Conservation (phyloP, 2,113 vertebrate genomes). For the Brevimyrus niger region DNA sequence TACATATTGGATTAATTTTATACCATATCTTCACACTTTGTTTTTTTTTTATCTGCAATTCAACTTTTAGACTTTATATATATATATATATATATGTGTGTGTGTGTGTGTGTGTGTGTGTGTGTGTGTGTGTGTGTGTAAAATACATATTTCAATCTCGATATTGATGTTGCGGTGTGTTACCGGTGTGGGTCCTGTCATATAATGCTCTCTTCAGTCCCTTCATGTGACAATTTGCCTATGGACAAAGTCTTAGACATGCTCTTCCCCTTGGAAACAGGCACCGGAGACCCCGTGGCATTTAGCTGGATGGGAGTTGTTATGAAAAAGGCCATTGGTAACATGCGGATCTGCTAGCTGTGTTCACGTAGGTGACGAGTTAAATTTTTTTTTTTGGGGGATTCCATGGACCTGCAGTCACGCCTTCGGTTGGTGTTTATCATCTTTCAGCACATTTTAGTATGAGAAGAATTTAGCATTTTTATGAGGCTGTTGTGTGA, state of each 20-base stretch:
- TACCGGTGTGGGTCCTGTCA: background rate
- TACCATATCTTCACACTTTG: background rate
- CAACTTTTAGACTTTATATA: background rate
- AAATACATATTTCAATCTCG: background rate
- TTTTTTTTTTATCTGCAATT: background rate
- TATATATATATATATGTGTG: too few species aligned
- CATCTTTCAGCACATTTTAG: slow-evolving; percentile 14
- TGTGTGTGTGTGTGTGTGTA: too few species aligned
- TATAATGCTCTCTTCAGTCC: too few species aligned
- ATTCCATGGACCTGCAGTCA: slow-evolving; percentile 6
- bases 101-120: too few species aligned
- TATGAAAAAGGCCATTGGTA: background rate
- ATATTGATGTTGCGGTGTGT: background rate
- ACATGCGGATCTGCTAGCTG: too few species aligned
- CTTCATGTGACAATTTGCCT: background rate
- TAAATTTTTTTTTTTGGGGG: background rate
- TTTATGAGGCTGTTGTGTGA: slow-evolving; percentile 7
- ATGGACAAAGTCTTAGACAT: background rate
- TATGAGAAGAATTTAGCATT: slow-evolving; percentile 1
- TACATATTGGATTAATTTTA: background rate
- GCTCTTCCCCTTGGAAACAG: background rate
- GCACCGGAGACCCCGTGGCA: background rate
- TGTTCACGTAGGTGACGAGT: background rate
- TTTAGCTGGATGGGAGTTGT: slow-evolving; percentile 1
- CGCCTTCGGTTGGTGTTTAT: background rate